These are phyloP conservation scores for Coenobita brevimanus DNA, from an alignment of 1,140 invertebrate species.

Conservation along the genomic window DNA sequence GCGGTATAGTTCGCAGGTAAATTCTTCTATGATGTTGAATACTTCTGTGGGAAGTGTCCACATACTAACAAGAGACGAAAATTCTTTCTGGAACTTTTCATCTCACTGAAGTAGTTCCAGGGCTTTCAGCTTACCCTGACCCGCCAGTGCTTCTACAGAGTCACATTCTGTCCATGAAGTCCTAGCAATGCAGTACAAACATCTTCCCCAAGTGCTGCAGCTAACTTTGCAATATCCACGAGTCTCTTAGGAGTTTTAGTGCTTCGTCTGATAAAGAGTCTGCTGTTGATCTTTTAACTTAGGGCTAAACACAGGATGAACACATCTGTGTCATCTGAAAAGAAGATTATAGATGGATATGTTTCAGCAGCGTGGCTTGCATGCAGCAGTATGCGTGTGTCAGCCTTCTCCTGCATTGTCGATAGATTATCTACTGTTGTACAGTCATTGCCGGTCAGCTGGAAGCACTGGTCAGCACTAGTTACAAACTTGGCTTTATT, in stretches of 20 bases:
- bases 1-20: neutral
- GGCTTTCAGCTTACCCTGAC: slow-evolving; percentile 15
- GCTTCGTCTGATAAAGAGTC: neutral
- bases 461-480: neutral
- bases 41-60: neutral
- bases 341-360: neutral
- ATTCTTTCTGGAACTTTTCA: slow-evolving; percentile 2
- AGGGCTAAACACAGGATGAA: neutral
- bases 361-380: neutral
- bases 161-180: slow-evolving; percentile 19
- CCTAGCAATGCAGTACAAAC: slow-evolving; percentile 12
- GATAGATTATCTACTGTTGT: neutral
- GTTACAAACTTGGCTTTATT: neutral
- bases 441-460: neutral
- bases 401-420: neutral
- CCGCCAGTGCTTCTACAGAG: slow-evolving; percentile 11
- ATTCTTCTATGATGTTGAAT: neutral
- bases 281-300: neutral
- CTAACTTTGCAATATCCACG: slow-evolving; percentile 13
- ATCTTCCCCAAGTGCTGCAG: slow-evolving; percentile 22
- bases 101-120: neutral
- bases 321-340: slow-evolving; percentile 21
- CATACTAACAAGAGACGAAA: neutral
- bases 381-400: slow-evolving; percentile 4
- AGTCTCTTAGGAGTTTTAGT: neutral